These are phyloP conservation scores for Cyclopterus lumpus DNA, from an alignment of 2,797 vertebrate genomes.

Conservation along the genomic window DNA sequence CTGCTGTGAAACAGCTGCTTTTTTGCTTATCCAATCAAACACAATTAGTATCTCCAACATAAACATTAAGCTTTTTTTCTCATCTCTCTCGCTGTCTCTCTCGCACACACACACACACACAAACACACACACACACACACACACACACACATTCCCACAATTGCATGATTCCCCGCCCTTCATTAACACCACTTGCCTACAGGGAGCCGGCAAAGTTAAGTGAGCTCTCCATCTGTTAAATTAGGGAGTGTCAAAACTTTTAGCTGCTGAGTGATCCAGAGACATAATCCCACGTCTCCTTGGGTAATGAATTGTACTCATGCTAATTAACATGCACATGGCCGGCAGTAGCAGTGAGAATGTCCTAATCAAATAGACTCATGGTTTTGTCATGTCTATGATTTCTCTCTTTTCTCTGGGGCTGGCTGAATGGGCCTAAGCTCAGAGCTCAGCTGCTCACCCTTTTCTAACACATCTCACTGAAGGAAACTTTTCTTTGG, in stretches of 20 bases:
- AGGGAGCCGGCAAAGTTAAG: constrained; percentile 77
- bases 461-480: background rate
- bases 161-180: constrained; percentile 37
- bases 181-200: constrained; percentile 69
- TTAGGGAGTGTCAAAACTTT: constrained; percentile 79
- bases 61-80: constrained; percentile 34
- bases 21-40: constrained; percentile 62
- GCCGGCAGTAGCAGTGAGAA: constrained; percentile 61
- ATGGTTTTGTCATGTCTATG: constrained; percentile 68
- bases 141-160: constrained; percentile 31
- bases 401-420: constrained; percentile 41
- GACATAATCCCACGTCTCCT: constrained; percentile 76
- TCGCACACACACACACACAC: too few relatives aligned
- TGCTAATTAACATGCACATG: constrained; percentile 74
- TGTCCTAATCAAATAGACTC: constrained; percentile 76
- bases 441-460: constrained; percentile 15
- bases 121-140: too few relatives aligned
- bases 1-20: constrained; percentile 65
- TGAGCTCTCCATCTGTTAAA: constrained; percentile 78
- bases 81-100: constrained; percentile 12
- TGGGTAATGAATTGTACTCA: constrained; percentile 76
- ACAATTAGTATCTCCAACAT: constrained; percentile 57
- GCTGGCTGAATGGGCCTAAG: constrained; percentile 12
- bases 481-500: constrained; percentile 27
- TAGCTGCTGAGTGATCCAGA: constrained; percentile 73